Evolutionary conservation across 2,888 invertebrate species (phyloP), one percentile per base, ranked within the genome.

Genomic region (Cataglyphis livida): DNA sequence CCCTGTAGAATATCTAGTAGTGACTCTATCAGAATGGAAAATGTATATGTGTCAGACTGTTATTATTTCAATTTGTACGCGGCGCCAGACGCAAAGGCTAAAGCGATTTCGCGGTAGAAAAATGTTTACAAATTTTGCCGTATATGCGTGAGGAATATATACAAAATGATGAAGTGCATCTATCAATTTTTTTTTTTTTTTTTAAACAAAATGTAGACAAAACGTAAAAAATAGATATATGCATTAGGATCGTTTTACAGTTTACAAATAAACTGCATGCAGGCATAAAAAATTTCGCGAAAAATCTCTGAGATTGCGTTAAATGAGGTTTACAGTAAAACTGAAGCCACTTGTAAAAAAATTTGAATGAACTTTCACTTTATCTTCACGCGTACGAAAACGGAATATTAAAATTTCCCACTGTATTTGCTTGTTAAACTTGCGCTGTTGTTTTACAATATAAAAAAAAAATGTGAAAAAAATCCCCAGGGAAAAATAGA

Each of bases 11-110:
- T 75, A 75, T 76, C 64, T 32, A n/a, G 41, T 32, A n/a, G 41
- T 32, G 44, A 18, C 62, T 84, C 61, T 68, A 88, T 87, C 66
- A 65, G 64, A 83, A 79, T 62, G 81, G 76, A 65, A 79, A 54
- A 71, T 81, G 81, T 51, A n/a, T 51, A 7, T 70, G 44, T 25
- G 70, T 71, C 62, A 32, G 61, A 38, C 7, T 66, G 41, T 73
- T 57, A 75, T 66, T 75, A 65, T 48, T 87, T 74, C 62, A 59
- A 62, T 76, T 79, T 79, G 74, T 71, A 73, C 32, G 79, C 21
- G 66, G 59, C 81, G 64, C 76, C 65, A 35, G 25, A 38, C 59
- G 32, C 64, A 44, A 59, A 25, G 57, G 28, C 61, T 71, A 35
- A 28, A 61, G n/a, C 70, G 44, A 41, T 21, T 76, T 35, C 28